Evolutionary conservation across 35 echinoderm and acorn worm genomes (phyloP).

Genomic region (Heliocidaris erythrogramma): DNA sequence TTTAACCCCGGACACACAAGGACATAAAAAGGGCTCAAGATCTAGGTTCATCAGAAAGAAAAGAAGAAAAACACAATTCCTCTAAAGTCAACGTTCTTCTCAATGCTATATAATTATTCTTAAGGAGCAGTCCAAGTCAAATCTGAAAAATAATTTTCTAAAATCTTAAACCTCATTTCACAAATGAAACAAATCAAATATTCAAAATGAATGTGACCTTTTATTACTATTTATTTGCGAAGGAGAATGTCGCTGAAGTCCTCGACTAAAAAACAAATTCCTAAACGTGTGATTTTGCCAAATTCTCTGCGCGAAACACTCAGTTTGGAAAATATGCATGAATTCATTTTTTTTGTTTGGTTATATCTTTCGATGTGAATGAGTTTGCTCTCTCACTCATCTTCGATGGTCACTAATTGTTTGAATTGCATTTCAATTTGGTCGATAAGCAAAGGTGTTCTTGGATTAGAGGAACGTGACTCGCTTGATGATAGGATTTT

Average conservation of each 20-base stretch:
- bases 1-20: neutral
- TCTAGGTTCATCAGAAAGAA: neutral
- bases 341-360: neutral
- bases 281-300: neutral
- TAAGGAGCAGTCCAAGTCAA: no score
- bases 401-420: neutral
- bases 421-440: conserved; percentile 10
- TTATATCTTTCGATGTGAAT: neutral
- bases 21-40: neutral
- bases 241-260: neutral
- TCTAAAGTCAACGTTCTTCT: no score
- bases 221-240: neutral
- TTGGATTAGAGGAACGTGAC: neutral
- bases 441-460: conserved; percentile 1
- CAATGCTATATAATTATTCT: no score
- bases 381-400: neutral
- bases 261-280: neutral
- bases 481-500: neutral
- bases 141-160: no score
- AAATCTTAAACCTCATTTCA: neutral
- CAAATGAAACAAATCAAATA: neutral
- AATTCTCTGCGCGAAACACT: neutral
- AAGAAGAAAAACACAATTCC: neutral
- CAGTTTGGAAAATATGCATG: neutral
- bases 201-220: neutral